Conservation (phyloP, 2,888 invertebrate species). For the Diadromus collaris region DNA sequence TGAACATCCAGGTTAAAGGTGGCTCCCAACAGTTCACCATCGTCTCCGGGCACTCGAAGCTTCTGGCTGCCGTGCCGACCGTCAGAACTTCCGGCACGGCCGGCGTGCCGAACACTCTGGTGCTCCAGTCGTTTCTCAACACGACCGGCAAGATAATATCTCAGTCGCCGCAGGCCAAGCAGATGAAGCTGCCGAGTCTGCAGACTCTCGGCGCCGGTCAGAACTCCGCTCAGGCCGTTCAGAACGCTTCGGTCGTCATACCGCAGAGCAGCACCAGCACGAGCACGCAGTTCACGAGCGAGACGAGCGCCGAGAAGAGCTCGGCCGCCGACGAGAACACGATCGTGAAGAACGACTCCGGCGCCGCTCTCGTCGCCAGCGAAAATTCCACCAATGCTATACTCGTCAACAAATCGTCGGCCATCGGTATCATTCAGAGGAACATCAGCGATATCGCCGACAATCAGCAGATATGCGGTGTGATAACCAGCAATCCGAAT, state of each 20-base stretch:
- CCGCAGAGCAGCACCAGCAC: conserved; percentile 68
- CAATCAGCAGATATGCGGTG: conserved; percentile 76
- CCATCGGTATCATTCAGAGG: conserved; percentile 73
- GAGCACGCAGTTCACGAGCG: conserved; percentile 66
- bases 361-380: conserved; percentile 32
- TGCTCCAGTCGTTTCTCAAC: conserved; percentile 86
- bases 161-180: conserved; percentile 73
- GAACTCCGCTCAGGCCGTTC: conserved; percentile 61
- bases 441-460: conserved; percentile 72
- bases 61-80: conserved; percentile 77
- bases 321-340: conserved; percentile 30
- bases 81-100: conserved; percentile 70
- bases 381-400: conserved; percentile 60
- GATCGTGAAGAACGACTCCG: conserved; percentile 54
- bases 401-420: conserved; percentile 73
- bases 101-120: conserved; percentile 84
- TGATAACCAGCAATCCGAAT: conserved; percentile 78
- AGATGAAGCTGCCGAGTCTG: conserved; percentile 75
- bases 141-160: conserved; percentile 82
- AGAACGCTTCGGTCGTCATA: conserved; percentile 69
- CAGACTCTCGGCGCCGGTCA: conserved; percentile 72
- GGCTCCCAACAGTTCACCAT: conserved; percentile 88
- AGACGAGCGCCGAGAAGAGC: conserved; percentile 56
- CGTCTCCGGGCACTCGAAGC: conserved; percentile 86
- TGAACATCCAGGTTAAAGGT: conserved; percentile 85